phyloP scores from a whole-genome alignment of 2,113 vertebrate genomes.

The Nestor notabilis region DNA sequence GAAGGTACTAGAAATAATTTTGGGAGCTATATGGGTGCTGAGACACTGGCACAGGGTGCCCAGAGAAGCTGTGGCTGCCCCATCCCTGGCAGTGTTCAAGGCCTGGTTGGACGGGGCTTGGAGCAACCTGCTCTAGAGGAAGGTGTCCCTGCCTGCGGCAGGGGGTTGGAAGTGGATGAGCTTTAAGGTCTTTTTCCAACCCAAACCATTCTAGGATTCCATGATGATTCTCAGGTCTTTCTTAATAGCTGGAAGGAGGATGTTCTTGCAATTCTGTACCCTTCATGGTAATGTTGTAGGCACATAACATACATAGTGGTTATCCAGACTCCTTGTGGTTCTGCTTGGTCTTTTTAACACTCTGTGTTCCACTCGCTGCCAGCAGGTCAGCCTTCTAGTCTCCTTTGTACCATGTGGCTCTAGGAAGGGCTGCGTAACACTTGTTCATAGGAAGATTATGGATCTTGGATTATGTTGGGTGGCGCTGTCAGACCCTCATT shows the following conservation, averaged over 20 bases:
- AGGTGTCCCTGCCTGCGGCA: background rate
- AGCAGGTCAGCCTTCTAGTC: background rate
- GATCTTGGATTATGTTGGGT: background rate
- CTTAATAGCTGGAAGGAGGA: background rate
- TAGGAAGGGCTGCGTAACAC: background rate
- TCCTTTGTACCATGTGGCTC: background rate
- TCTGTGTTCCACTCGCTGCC: rapidly evolving
- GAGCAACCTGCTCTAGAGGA: background rate
- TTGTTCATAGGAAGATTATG: background rate
- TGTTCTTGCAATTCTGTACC: background rate
- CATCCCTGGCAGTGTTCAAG: background rate
- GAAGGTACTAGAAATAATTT: background rate
- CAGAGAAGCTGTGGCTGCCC: background rate
- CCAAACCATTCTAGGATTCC: background rate
- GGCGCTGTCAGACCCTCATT: background rate
- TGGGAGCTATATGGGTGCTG: background rate
- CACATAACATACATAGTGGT: rapidly evolving
- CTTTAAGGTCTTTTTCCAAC: background rate
- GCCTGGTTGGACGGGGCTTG: background rate
- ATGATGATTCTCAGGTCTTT: background rate
- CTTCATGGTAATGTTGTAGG: background rate
- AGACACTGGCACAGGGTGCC: background rate
- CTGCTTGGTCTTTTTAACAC: rapidly evolving
- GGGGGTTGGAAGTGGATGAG: background rate
- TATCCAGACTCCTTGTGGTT: background rate